phyloP scores from a whole-genome alignment of 2,888 invertebrate genomes.

The Kuschelorhynchus macadamiae region DNA sequence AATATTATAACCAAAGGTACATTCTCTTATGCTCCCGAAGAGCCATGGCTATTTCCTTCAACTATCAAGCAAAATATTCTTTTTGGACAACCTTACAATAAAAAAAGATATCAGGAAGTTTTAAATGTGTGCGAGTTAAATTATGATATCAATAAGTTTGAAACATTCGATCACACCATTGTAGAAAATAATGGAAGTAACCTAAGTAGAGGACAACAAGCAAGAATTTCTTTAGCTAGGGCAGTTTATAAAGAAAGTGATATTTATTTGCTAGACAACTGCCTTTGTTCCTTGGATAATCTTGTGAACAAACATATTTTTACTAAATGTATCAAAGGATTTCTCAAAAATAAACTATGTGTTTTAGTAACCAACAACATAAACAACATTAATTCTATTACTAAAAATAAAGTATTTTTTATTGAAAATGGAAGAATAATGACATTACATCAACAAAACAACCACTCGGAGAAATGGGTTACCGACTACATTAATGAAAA shows the following conservation, averaged over 20 bases:
- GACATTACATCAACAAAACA: slow-evolving; percentile 52
- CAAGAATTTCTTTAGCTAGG: slow-evolving; percentile 60
- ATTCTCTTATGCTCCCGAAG: slow-evolving; percentile 60
- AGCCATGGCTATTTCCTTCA: slow-evolving; percentile 62
- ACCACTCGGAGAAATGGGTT: slow-evolving; percentile 54
- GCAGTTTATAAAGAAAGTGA: slow-evolving; percentile 60
- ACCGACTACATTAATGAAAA: slow-evolving; percentile 57
- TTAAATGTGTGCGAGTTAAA: slow-evolving; percentile 68
- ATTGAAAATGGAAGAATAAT: slow-evolving; percentile 52
- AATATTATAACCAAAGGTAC: slow-evolving; percentile 54
- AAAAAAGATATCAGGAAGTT: slow-evolving; percentile 62
- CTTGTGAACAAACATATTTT: slow-evolving; percentile 58
- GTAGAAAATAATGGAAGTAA: slow-evolving; percentile 77
- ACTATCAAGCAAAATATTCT: slow-evolving; percentile 62
- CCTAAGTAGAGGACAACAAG: slow-evolving; percentile 74
- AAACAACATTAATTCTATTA: slow-evolving; percentile 55
- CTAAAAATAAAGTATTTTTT: slow-evolving; percentile 52
- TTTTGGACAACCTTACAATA: slow-evolving; percentile 63
- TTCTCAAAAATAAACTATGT: slow-evolving; percentile 59
- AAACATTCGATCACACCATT: slow-evolving; percentile 68
- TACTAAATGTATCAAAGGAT: slow-evolving; percentile 58
- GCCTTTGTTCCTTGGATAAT: slow-evolving; percentile 58
- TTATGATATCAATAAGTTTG: slow-evolving; percentile 69
- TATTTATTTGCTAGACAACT: slow-evolving; percentile 61
- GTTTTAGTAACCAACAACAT: slow-evolving; percentile 60